Percentiles rank a stretch among this genome's conserved stretches.
These are phyloP conservation scores for Muscicapa comitata DNA, from an alignment of 2,797 vertebrate genomes.

Conservation along the genomic window DNA sequence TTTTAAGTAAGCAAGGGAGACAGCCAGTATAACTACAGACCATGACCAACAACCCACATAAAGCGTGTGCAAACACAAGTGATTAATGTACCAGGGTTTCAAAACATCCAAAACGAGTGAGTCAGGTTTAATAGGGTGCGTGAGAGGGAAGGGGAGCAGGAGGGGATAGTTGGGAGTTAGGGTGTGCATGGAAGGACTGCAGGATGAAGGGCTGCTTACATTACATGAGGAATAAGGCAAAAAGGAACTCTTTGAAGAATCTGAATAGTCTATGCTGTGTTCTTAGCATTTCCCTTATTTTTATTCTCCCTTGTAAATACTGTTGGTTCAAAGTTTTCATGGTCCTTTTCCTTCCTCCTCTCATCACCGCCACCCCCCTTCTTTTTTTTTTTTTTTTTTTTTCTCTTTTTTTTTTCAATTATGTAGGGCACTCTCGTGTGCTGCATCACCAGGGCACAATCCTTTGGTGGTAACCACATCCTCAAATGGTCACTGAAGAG, in stretches of 20 bases:
- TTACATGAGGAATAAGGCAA: background rate
- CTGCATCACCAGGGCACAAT: slow-evolving; percentile 58
- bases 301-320: slow-evolving; percentile 48
- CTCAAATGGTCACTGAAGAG: slow-evolving; percentile 77
- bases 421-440: slow-evolving; percentile 55
- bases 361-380: background rate
- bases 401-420: background rate
- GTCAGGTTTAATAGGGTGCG: slow-evolving; percentile 49
- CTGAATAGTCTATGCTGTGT: slow-evolving; percentile 38
- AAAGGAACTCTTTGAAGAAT: slow-evolving; percentile 49
- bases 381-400: background rate
- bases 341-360: background rate
- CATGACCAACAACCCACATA: slow-evolving; percentile 78
- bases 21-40: slow-evolving; percentile 77
- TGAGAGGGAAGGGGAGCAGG: background rate
- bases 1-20: slow-evolving; percentile 80
- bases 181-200: background rate
- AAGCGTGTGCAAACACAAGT: slow-evolving; percentile 76
- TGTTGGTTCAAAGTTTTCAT: slow-evolving; percentile 11
- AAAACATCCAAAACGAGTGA: slow-evolving; percentile 62
- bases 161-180: background rate
- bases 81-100: slow-evolving; percentile 76
- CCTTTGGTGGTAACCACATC: slow-evolving; percentile 68
- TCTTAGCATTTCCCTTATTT: slow-evolving; percentile 45
- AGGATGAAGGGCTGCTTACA: background rate